Base-by-base conservation (phyloP, 2,797 vertebrate species). In the Meriones psammophilus region DNA sequence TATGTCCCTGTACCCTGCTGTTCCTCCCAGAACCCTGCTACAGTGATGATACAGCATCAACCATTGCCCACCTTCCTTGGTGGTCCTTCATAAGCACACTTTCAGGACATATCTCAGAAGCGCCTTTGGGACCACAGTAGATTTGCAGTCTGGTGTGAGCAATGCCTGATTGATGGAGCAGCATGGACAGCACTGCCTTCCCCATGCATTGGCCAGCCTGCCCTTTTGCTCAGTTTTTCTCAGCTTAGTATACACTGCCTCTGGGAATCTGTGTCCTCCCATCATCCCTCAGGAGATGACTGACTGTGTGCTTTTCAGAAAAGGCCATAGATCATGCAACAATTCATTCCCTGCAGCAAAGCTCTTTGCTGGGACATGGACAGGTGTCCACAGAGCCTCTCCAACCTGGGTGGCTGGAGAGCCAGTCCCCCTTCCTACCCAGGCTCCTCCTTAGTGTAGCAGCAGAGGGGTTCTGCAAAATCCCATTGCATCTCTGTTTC, bases 41-140 rank as follows among this genome's bases (percentile, higher is more conserved):
- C 3, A 33, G 64, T 2, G 0, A 22, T 64, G 30, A 2, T 26
- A 15, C 30, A 0, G 1, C 10, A 5, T 20, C 22, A 28, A 1
- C 5, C 42, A n/a, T 36, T 3, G 0, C n/a, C 10, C 5, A 3
- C 0, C 0, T 42, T 8, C 33, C 64, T n/a, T 4, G 2, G 0
- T 64, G 73, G 24, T 66, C 71, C 69, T 6, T 12, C 5, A 3
- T 77, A 77, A 18, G 15, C n/a, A 17, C 30, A 1, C 0, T 62
- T 30, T 54, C 9, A 24, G 62, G 8, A 33, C 13, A 9, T 0
- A 1, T 42, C 88, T 46, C 62, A 14, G 77, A 39, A 69, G 42
- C 0, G 26, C 17, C 0, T 54, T 1, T 1, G 3, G 71, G 5
- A 64, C 2, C 0, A n/a, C 42, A 15, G 8, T 4, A 36, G 46